phyloP scores from a whole-genome alignment of 2,113 vertebrate species.

The Tychaedon coryphoeus region DNA sequence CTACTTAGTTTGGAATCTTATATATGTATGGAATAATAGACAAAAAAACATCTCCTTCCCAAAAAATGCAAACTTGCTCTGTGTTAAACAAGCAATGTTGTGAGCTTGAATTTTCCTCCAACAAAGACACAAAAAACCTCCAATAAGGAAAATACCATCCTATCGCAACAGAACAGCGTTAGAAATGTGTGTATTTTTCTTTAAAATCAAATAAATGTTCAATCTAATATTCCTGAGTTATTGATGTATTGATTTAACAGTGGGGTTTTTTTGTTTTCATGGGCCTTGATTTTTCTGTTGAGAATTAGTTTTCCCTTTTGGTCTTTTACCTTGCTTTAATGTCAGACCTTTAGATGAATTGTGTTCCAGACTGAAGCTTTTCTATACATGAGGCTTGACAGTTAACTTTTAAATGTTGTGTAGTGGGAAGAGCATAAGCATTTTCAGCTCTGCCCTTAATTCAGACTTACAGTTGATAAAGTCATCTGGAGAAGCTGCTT shows the following conservation, averaged over 20 bases:
- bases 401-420: background rate
- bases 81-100: slow-evolving; percentile 15
- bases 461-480: background rate
- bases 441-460: background rate
- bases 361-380: background rate
- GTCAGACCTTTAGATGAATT: background rate
- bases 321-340: background rate
- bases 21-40: slow-evolving; percentile 1
- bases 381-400: background rate
- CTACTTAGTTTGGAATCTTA: slow-evolving; percentile 29
- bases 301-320: background rate
- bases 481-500: background rate
- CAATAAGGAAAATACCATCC: background rate
- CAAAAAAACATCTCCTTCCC: background rate
- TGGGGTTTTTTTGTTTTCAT: background rate
- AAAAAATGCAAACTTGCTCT: slow-evolving; percentile 14
- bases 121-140: background rate
- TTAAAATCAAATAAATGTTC: background rate
- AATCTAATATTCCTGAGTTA: background rate
- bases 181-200: background rate
- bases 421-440: background rate
- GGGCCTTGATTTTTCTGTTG: background rate
- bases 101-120: background rate
- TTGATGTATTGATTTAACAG: background rate
- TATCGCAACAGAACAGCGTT: background rate